Evolutionary conservation across 2,113 vertebrate genomes (phyloP), one percentile per base, ranked within the genome.

Genomic region (Albula goreensis): DNA sequence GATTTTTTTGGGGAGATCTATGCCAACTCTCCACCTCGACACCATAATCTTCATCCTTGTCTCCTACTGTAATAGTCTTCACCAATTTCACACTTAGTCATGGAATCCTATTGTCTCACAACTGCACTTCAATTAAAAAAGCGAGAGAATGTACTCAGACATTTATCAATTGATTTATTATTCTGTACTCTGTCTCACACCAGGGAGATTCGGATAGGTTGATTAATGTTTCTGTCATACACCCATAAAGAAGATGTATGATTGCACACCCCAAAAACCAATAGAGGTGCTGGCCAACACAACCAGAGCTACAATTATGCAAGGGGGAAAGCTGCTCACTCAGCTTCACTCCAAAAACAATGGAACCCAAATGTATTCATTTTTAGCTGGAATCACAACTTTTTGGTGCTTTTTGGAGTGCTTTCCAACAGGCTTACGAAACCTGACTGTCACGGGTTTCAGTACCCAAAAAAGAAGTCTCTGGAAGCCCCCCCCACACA

Each of bases 191-290:
- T 90, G 88, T 90, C 88, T 88, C 78, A 85, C 88, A 79, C 87
- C 92, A 89, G 86, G 87, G 90, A 89, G 90, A 91, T 93, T 90
- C 82, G 90, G 89, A 91, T 91, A 90, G 92, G 88, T 90, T 90
- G 90, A 95, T 94, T 92, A 93, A 95, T 95, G 92, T 92, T 90
- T 91, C 92, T 93, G 92, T 94, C 93, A 93, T 86, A 78, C 79
- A 91, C 91, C 85, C 88, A 91, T 93, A 90, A 90, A 88, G 91
- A 94, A 93, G 93, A 94, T 92, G 56, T 92, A 94, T 93, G 89
- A 89, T 92, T 92, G 92, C 90, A 92, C 89, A 89, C 56, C 86
- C 89, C 83, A 81, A 89, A 85, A 78, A 79, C 80, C 87, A 89
- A 85, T 85, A 85, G 90, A 89, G 88, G 86, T 87, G 87, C 3